A percentile compares a stretch with the other conserved stretches of the same genome.
Evolutionary conservation across 2,113 vertebrate species (phyloP).

Genomic region (human): GRCh38 chr17:82378501-82379000

Average conservation of each 20-base stretch:
- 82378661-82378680: neutral
- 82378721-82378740: neutral
- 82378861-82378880: too few species aligned
- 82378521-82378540: neutral
- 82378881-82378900: neutral
- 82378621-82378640: neutral
- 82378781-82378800: neutral
- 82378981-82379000: neutral
- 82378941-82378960: neutral
- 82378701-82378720: neutral
- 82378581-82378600: neutral
- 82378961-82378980: neutral
- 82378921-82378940: neutral
- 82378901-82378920: neutral
- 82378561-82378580: neutral
- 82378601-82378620: neutral
- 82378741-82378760: neutral
- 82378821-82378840: neutral
- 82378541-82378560: neutral
- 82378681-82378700: neutral
- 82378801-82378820: neutral
- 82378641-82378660: neutral
- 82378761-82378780: neutral
- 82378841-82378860: neutral
- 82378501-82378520: neutral